Evolutionary conservation across 2,797 vertebrate species (phyloP).

Genomic region (Intellagama lesueurii): DNA sequence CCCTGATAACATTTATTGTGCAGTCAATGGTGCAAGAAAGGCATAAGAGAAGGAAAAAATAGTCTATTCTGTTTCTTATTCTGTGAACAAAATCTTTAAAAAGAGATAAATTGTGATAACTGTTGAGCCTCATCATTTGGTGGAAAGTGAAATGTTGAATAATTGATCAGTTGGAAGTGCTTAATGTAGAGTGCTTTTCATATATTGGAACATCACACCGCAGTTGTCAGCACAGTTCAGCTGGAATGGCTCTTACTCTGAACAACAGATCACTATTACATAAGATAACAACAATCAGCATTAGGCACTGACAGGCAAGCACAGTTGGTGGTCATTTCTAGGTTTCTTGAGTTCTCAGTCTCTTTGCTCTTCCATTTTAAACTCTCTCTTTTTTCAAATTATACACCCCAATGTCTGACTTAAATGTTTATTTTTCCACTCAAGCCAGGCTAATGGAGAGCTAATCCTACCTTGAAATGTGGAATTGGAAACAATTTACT

Average conservation of each 20-base stretch:
- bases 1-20: neutral
- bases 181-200: slow-evolving; percentile 68
- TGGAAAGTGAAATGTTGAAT: slow-evolving; percentile 68
- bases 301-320: neutral
- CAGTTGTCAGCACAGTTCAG: slow-evolving; percentile 63
- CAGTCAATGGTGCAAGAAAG: neutral
- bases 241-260: slow-evolving; percentile 46
- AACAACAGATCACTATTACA: slow-evolving; percentile 39
- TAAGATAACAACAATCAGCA: slow-evolving; percentile 27
- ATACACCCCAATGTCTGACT: slow-evolving; percentile 11
- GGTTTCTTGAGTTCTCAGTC: slow-evolving; percentile 15
- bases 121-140: slow-evolving; percentile 56
- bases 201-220: slow-evolving; percentile 44
- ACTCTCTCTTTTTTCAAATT: neutral
- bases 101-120: slow-evolving; percentile 57
- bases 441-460: neutral
- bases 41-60: slow-evolving; percentile 19
- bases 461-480: slow-evolving; percentile 30
- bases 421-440: neutral
- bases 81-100: slow-evolving; percentile 43
- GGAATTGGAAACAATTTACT: slow-evolving; percentile 30
- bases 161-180: slow-evolving; percentile 70
- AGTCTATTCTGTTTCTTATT: neutral
- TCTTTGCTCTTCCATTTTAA: slow-evolving; percentile 43
- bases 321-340: slow-evolving; percentile 4